Evolutionary conservation across 2,797 vertebrate genomes (phyloP).

Genomic region (Pipistrellus nathusii): DNA sequence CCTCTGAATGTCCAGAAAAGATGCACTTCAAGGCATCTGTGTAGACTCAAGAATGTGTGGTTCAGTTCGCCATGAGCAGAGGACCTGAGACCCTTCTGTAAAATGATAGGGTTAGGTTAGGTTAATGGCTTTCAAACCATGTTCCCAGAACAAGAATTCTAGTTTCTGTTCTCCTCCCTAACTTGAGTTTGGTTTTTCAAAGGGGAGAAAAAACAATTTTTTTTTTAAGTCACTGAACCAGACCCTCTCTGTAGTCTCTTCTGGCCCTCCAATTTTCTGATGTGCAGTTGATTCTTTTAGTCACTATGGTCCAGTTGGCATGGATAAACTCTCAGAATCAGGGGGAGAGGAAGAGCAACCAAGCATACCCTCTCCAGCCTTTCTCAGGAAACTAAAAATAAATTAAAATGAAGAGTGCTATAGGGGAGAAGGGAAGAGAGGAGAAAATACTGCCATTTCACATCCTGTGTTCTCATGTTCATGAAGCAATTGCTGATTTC

Average conservation of each 20-base stretch:
- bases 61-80: background rate
- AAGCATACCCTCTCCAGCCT: constrained; percentile 43
- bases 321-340: constrained; percentile 65
- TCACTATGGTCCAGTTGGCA: constrained; percentile 55
- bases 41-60: background rate
- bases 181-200: constrained; percentile 13
- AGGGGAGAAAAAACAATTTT: background rate
- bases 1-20: background rate
- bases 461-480: background rate
- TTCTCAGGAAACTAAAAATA: constrained; percentile 73
- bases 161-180: background rate
- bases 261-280: constrained; percentile 22
- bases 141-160: constrained; percentile 23
- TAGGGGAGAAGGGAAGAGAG: background rate
- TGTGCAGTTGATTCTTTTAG: constrained; percentile 49
- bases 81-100: background rate
- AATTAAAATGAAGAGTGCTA: constrained; percentile 39
- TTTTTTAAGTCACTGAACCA: constrained; percentile 18
- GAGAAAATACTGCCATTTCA: constrained; percentile 52
- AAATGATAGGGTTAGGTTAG: background rate
- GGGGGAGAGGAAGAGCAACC: constrained; percentile 63
- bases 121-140: background rate
- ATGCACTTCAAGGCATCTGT: background rate
- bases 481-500: constrained; percentile 24
- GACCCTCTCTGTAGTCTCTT: background rate